Evolutionary conservation across 2,113 vertebrate genomes (phyloP).

Genomic region (Forbesichthys papilliferus): DNA sequence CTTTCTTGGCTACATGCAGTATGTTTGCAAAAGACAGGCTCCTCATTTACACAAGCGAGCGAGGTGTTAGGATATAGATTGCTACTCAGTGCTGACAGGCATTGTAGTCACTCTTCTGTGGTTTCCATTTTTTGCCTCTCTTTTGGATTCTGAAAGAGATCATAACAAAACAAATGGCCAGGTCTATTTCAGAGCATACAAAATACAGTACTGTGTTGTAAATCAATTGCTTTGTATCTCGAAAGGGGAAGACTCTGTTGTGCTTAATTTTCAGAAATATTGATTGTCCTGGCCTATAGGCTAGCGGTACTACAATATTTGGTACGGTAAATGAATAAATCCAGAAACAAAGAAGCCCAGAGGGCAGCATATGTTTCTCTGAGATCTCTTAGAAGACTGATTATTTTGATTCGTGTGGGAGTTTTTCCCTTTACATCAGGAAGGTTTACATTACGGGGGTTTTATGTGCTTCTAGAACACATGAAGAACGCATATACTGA

Average conservation of each 20-base stretch:
- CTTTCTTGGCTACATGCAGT: background rate
- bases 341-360: no score
- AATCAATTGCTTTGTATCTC: conserved; percentile 5
- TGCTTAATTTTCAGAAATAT: background rate
- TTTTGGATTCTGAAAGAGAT: conserved; percentile 29
- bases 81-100: conserved; percentile 32
- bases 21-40: background rate
- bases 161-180: conserved; percentile 41
- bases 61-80: conserved; percentile 8
- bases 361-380: background rate
- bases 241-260: background rate
- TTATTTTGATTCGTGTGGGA: conserved; percentile 18
- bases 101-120: conserved; percentile 7
- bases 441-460: conserved; percentile 18
- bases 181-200: conserved; percentile 39
- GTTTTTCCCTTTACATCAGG: conserved; percentile 24
- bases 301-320: no score
- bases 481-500: conserved; percentile 24
- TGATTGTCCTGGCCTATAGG: background rate
- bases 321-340: background rate
- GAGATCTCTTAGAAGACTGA: background rate
- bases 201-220: conserved; percentile 26
- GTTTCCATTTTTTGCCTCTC: conserved; percentile 36
- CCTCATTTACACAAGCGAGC: conserved; percentile 3
- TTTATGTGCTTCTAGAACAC: conserved; percentile 11